Base-by-base conservation (phyloP, 2,888 invertebrate species). In the Sesia apiformis region DNA sequence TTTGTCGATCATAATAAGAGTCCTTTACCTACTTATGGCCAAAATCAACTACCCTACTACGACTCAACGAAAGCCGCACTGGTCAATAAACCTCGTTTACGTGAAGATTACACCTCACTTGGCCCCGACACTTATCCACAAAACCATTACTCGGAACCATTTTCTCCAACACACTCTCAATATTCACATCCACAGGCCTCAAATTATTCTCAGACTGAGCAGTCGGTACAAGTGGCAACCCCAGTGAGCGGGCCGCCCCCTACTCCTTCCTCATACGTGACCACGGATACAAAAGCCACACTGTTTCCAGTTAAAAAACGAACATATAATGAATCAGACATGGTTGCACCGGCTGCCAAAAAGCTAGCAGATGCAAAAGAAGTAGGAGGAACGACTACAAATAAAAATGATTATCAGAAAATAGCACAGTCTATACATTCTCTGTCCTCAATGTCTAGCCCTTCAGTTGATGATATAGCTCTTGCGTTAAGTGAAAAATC, bases 281-380 rank as follows among this genome's bases (percentile, higher is more conserved):
- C 72, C 42, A 57, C 76, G 39, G 80, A 84, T 52, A 66, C 84
- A 4, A 86, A 88, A 70, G 64, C 80, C 50, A 67, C 90, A 23
- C 75, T 90, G 39, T 93, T 91, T 66, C 93, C 93, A 5, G 92
- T 93, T 43, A 93, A 93, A 69, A 93, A 93, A 69, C 83, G 93
- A 49, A 90, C 86, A 42, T 93, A 92, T 61, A 91, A 86, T 69
- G 92, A 92, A 64, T 76, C 79, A 3, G 85, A 87, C 39, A 63
- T 74, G 63, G 23, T 80, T 55, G 54, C 81, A 63, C 56, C 76
- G 65, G 56, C 78, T 72, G 55, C 74, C 63, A 65, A 78, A 67
- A 76, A 82, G 69, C 4, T 56, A 4, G 39, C 66, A 4, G 86
- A 84, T 50, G 59, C 56, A 51, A 78, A 75, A 58, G 84, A 79